Evolutionary conservation across 2,888 invertebrate genomes (phyloP).

Genomic region (Sesamia inferens): DNA sequence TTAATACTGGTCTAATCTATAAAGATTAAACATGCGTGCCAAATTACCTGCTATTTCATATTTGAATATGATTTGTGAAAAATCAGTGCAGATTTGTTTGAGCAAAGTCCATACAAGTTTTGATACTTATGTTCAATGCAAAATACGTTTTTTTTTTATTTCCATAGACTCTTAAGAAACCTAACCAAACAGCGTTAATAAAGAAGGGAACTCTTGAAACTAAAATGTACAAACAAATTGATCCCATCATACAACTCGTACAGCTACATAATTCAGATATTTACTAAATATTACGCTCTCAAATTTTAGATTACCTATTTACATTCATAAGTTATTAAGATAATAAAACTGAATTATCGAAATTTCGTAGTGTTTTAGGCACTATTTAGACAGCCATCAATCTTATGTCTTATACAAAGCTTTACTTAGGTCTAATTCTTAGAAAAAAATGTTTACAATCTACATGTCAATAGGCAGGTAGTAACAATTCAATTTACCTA

Average conservation of each 20-base stretch:
- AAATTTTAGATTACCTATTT: conserved; percentile 80
- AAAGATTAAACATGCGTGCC: conserved; percentile 39
- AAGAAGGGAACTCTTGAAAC: conserved; percentile 57
- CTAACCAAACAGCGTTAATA: conserved; percentile 26
- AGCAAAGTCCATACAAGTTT: conserved; percentile 55
- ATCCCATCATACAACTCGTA: conserved; percentile 84
- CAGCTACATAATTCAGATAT: conserved; percentile 78
- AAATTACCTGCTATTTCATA: conserved; percentile 25
- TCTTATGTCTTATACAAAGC: conserved; percentile 89
- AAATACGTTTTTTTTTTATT: conserved; percentile 16
- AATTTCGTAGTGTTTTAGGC: conserved; percentile 90
- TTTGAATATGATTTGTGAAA: conserved; percentile 25
- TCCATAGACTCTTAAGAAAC: conserved; percentile 20
- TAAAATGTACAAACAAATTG: conserved; percentile 82
- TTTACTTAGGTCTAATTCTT: conserved; percentile 81
- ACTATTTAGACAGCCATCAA: conserved; percentile 90
- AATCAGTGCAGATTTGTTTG: conserved; percentile 52
- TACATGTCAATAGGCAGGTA: conserved; percentile 89
- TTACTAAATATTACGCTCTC: conserved; percentile 79
- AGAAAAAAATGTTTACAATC: conserved; percentile 84
- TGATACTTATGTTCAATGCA: conserved; percentile 33
- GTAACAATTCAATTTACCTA: conserved; percentile 84
- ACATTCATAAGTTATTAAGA: conserved; percentile 84
- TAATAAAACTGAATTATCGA: conserved; percentile 89
- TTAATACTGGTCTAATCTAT: conserved; percentile 56